These are phyloP conservation scores for Pygmarrhopalites habei DNA, from an alignment of 1,140 invertebrate genomes.

Conservation along the genomic window DNA sequence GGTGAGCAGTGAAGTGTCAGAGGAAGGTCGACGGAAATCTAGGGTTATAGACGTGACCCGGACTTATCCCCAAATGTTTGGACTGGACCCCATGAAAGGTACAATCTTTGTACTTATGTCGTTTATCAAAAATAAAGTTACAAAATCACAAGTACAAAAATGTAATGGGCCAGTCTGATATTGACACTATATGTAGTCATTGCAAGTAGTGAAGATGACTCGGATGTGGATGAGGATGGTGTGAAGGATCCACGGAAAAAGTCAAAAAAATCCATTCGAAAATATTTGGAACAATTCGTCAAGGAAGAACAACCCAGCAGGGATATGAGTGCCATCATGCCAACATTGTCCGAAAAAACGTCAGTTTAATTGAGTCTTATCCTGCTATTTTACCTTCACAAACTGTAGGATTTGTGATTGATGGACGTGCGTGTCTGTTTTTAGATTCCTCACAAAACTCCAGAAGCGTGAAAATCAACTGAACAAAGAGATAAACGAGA, in stretches of 20 bases:
- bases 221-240: background rate
- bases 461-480: constrained; percentile 22
- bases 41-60: constrained; percentile 11
- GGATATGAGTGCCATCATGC: constrained; percentile 24
- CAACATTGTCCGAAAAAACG: constrained; percentile 19
- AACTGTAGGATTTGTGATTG: background rate
- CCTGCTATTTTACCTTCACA: background rate
- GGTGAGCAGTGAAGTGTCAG: no score
- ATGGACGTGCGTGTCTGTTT: background rate
- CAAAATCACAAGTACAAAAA: no score
- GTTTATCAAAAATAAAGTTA: no score
- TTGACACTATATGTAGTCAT: background rate
- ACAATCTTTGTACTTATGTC: no score
- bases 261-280: constrained; percentile 2
- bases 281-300: background rate
- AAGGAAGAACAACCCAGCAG: constrained; percentile 7
- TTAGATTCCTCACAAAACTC: constrained; percentile 24
- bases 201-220: background rate
- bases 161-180: no score
- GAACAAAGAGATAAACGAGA: constrained; percentile 21
- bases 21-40: no score
- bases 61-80: constrained; percentile 11
- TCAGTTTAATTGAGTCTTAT: background rate
- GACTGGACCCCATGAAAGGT: constrained; percentile 16
- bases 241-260: background rate